Percentiles rank a stretch among this genome's conserved stretches.
Conservation (phyloP, 2,797 vertebrate species). For the Megaceryle alcyon region DNA sequence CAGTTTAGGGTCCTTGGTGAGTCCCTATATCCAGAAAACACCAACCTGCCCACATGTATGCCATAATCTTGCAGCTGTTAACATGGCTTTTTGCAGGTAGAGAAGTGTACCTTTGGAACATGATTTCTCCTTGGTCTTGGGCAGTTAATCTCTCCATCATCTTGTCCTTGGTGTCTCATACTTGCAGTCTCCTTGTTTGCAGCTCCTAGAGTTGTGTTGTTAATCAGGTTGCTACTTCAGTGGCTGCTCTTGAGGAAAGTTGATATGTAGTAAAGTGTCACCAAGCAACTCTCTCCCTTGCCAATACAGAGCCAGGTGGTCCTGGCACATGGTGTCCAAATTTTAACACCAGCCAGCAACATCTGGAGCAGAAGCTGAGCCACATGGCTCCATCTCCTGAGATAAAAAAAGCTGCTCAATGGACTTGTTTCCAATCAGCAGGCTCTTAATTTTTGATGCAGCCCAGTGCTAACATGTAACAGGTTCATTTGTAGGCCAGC, state of each 20-base stretch:
- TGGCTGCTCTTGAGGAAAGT: background rate
- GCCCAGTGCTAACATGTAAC: background rate
- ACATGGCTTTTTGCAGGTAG: background rate
- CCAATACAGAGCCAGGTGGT: background rate
- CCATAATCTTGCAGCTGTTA: background rate
- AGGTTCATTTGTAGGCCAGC: background rate
- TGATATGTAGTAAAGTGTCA: background rate
- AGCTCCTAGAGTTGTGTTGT: background rate
- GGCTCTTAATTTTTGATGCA: background rate
- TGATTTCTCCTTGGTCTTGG: background rate
- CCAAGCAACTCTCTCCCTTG: background rate
- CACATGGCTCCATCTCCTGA: background rate
- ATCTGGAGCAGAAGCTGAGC: background rate
- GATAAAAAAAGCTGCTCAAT: background rate
- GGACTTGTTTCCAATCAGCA: background rate
- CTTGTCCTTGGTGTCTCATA: background rate
- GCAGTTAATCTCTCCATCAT: background rate
- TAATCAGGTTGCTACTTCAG: background rate
- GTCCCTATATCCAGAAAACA: background rate
- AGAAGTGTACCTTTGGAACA: background rate
- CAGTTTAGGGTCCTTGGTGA: background rate
- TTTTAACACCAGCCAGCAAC: background rate
- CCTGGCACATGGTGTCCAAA: background rate
- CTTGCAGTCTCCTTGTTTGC: background rate
- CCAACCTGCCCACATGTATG: accelerated